Evolutionary conservation across 2,888 invertebrate species (phyloP), one percentile per base, ranked within the genome.

Genomic region (Eumacrocentrus americanus): DNA sequence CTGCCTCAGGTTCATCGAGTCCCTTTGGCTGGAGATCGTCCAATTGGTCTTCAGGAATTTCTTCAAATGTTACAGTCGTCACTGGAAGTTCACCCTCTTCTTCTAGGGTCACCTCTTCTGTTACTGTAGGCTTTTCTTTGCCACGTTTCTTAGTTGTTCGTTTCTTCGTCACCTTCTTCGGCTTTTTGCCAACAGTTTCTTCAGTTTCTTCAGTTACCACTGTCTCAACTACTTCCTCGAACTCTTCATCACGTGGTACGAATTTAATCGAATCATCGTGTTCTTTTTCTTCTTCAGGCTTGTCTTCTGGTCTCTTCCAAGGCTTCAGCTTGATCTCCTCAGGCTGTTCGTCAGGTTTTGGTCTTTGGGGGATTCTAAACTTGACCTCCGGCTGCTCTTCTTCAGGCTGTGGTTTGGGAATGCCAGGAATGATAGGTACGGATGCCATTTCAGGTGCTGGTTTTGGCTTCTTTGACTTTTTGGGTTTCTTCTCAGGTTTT

Each of bases 31-130:
- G 67, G 55, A 57, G 71, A 60, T 66, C n/a, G 3, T 64, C 60
- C 53, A 67, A 65, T 60, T 68, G 61, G n/a, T 70, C 69, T 35
- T 73, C 72, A 55, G 76, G 77, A 11, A 78, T 42, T 69, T 75
- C 69, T 54, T 68, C 66, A 12, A 70, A 60, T 3, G 65, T 72
- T 62, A 72, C 63, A 48, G 65, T 80, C 0, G 73, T 70, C 0
- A 74, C 72, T 16, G 76, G 78, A 62, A 72, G 73, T 50, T 71
- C 55, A 54, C 70, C 74, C 57, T 77, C 74, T 38, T 74, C 70
- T 18, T 74, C 64, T 14, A 78, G 50, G 2, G 68, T 81, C n/a
- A 77, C 73, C 68, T 83, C 82, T 81, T 84, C 81, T 69, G 83
- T 83, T 70, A 69, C 63, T 37, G 65, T 66, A 5, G 68, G 71